Conservation (phyloP, 2,113 vertebrate genomes). For the Anser brachyrhynchus region DNA sequence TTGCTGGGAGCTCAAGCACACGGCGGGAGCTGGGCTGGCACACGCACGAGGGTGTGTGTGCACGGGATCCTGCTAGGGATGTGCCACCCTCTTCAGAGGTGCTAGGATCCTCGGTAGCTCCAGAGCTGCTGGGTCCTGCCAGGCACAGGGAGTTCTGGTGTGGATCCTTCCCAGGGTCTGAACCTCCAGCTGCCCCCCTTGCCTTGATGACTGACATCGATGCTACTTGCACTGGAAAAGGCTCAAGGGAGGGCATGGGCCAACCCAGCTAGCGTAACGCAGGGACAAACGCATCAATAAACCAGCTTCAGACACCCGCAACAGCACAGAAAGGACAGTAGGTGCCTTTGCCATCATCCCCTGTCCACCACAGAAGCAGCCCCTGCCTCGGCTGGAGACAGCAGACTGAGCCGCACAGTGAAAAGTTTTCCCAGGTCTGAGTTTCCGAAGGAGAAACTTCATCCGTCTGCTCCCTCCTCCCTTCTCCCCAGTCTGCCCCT, state of each 20-base stretch:
- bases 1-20: neutral
- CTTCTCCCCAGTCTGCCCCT: neutral
- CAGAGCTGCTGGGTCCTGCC: neutral
- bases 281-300: neutral
- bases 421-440: neutral
- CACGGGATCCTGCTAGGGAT: neutral
- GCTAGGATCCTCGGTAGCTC: neutral
- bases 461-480: neutral
- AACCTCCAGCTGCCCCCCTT: neutral
- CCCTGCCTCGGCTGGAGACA: neutral
- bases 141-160: neutral
- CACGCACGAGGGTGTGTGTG: neutral
- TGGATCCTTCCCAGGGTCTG: neutral
- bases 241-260: neutral
- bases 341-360: neutral
- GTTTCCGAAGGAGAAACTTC: neutral
- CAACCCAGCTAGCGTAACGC: fast-evolving
- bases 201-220: neutral
- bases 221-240: neutral
- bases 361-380: neutral
- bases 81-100: neutral
- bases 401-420: neutral
- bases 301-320: neutral
- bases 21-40: neutral
- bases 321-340: neutral